Conservation (phyloP, 2,113 vertebrate species). For the Bagarius yarrelli region DNA sequence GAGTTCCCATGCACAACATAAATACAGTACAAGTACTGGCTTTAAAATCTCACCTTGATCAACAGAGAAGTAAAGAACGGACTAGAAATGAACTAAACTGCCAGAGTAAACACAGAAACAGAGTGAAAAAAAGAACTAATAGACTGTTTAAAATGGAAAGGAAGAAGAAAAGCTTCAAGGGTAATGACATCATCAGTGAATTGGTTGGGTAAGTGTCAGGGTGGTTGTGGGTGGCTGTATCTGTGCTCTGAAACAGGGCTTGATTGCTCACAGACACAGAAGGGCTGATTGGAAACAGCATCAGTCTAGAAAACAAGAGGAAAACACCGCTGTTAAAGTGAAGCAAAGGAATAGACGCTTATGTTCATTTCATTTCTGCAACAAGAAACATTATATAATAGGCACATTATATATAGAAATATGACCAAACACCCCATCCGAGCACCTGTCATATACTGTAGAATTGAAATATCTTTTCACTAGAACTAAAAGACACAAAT, state of each 20-base stretch:
- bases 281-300: constrained; percentile 53
- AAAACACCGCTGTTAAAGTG: constrained; percentile 42
- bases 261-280: constrained; percentile 57
- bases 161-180: constrained; percentile 37
- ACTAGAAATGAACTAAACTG: constrained; percentile 13
- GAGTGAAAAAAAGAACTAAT: constrained; percentile 17
- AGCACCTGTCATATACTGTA: too few species aligned
- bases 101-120: not conserved
- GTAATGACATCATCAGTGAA: constrained; percentile 57
- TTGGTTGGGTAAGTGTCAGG: constrained; percentile 37
- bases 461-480: too few species aligned
- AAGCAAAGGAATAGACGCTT: constrained; percentile 16
- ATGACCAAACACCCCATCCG: too few species aligned
- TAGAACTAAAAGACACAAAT: too few species aligned
- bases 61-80: not conserved
- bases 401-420: too few species aligned
- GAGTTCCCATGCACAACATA: constrained; percentile 26
- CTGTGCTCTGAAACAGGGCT: constrained; percentile 48
- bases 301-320: constrained; percentile 31
- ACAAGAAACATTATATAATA: constrained; percentile 23
- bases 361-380: not conserved
- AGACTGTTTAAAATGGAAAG: constrained; percentile 27
- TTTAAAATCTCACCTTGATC: constrained; percentile 24
- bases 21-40: constrained; percentile 13
- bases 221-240: constrained; percentile 46